Evolutionary conservation across 2,113 vertebrate genomes (phyloP), one percentile per base, ranked within the genome.

Genomic region (Philantomba maxwellii): DNA sequence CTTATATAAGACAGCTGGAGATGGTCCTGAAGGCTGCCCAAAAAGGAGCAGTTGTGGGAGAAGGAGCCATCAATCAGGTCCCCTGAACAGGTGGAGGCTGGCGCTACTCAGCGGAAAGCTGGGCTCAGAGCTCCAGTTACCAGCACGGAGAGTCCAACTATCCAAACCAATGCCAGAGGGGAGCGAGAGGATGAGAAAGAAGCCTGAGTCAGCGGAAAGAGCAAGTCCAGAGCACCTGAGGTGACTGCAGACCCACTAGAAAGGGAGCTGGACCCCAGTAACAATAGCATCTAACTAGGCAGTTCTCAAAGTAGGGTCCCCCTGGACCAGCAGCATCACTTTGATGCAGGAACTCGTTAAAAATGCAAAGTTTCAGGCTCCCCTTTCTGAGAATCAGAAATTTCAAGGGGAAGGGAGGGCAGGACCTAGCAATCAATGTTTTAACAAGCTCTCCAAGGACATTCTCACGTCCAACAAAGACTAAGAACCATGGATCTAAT

Each of bases 51-150:
- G 19, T 62, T 30, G 83, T n/a, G 23, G 49, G 17, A 7, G 89
- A 75, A 64, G 75, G 78, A 75, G 12, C 93, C 89, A 87, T 98
- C 97, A 92, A 97, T 98, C 97, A 97, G 96, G 93, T 78, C 53
- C 47, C 73, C 89, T 23, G 84, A 98, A 97, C 97, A 98, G 97
- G 97, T 98, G 97, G 95, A 87, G 45, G 51, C 91, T 58, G 82
- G 82, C 81, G 70, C 82, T 25, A 8, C 78, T 91, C 84, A 66
- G 94, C 0, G 1, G 85, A 93, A 58, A 96, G 96, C 94, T n/a
- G 33, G 83, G 82, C 77, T 84, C 51, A 11, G 94, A 88, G 97
- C 93, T 98, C 97, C 28, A 10, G 4, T 98, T 98, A 97, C 97
- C 84, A 80, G 90, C 93, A 12, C 2, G 14, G 77, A 87, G 91